phyloP scores from a whole-genome alignment of 2,113 vertebrate genomes.

The Hippocampus zosterae region DNA sequence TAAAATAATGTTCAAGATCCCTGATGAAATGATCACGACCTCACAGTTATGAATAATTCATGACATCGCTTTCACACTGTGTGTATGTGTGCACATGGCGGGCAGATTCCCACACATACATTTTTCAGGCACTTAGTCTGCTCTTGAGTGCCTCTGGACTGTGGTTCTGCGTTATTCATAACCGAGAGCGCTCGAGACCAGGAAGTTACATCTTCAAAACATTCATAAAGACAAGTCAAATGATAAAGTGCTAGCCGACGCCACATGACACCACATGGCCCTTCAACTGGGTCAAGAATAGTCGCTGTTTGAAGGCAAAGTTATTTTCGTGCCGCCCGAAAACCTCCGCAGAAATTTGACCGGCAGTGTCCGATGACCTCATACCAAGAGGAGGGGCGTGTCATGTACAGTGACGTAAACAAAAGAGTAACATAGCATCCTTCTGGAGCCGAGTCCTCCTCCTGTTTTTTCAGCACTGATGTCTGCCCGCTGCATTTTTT shows the following conservation, averaged over 20 bases:
- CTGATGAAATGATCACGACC: slow-evolving; percentile 20
- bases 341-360: slow-evolving; percentile 1
- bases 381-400: neutral
- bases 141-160: slow-evolving; percentile 30
- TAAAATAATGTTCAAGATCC: slow-evolving; percentile 5
- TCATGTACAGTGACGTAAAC: slow-evolving; percentile 33
- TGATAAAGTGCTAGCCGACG: neutral
- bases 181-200: neutral
- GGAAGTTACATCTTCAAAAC: neutral
- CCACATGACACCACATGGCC: too few species aligned
- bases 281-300: neutral
- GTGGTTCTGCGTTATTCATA: slow-evolving; percentile 15
- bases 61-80: neutral
- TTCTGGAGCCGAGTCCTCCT: neutral
- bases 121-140: slow-evolving; percentile 33
- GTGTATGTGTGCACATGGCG: neutral
- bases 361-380: slow-evolving; percentile 25
- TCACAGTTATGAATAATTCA: slow-evolving; percentile 47
- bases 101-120: slow-evolving; percentile 15
- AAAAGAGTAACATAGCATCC: slow-evolving; percentile 17
- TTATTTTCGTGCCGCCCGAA: neutral
- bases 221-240: neutral
- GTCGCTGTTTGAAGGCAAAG: neutral
- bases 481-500: slow-evolving; percentile 16
- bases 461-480: slow-evolving; percentile 45